phyloP scores from a whole-genome alignment of 2,888 invertebrate genomes.

The Lumbricus terrestris region DNA sequence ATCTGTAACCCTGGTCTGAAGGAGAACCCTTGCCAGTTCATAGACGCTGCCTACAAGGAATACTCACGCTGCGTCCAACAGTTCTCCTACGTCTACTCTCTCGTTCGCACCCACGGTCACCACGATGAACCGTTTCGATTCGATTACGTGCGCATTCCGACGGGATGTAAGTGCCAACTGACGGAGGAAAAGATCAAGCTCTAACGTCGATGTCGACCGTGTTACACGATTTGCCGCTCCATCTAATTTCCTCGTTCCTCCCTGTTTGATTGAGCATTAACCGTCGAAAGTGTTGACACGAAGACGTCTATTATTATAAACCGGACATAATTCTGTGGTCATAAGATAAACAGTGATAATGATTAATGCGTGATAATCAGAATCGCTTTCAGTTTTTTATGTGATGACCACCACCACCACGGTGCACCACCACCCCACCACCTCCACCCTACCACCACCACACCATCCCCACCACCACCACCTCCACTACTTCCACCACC shows the following conservation, averaged over 20 bases:
- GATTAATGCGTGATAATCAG: not conserved
- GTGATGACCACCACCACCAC: not conserved
- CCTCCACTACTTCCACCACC: not conserved
- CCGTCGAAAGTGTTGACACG: not conserved
- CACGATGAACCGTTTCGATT: constrained; percentile 68
- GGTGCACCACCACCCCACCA: not conserved
- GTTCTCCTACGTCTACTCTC: constrained; percentile 79
- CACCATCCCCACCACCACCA: not conserved
- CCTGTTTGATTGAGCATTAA: not conserved
- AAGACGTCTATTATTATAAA: not conserved
- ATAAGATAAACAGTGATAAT: not conserved
- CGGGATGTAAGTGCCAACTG: constrained; percentile 76
- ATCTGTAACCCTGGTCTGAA: constrained; percentile 73
- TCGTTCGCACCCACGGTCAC: constrained; percentile 67
- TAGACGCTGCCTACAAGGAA: constrained; percentile 69
- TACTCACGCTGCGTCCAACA: constrained; percentile 79
- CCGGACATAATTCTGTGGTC: no score
- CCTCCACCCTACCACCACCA: not conserved
- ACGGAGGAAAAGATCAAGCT: not conserved
- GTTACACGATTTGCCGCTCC: not conserved
- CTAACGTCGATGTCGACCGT: not conserved
- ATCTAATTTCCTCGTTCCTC: not conserved
- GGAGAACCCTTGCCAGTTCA: constrained; percentile 73
- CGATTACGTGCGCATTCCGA: constrained; percentile 79
- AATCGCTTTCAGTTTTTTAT: not conserved